phyloP scores from a whole-genome alignment of 2,797 vertebrate genomes.

The Squalus acanthias region DNA sequence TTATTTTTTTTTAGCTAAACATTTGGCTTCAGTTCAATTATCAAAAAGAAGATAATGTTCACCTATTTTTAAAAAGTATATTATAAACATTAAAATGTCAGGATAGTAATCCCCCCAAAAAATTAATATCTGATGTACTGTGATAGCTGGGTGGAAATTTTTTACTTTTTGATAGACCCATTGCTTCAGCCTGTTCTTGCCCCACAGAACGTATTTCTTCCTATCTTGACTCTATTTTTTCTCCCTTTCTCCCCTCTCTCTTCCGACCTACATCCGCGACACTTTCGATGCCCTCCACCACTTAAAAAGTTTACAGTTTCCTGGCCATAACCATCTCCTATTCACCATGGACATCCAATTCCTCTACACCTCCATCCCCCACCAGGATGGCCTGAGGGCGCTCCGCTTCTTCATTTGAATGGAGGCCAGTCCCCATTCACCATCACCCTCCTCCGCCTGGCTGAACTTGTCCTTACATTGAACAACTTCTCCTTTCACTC shows the following conservation, averaged over 20 bases:
- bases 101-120: neutral
- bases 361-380: too few species aligned
- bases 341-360: too few species aligned
- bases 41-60: neutral
- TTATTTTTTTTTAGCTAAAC: neutral
- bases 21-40: neutral
- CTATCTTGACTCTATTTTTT: too few species aligned
- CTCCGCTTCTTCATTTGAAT: too few species aligned
- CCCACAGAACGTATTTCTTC: too few species aligned
- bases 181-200: neutral
- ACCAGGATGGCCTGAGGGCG: too few species aligned
- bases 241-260: too few species aligned
- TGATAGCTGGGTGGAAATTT: neutral
- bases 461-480: neutral
- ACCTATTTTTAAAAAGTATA: neutral
- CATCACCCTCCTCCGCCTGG: neutral
- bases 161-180: neutral
- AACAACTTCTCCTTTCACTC: neutral
- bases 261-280: too few species aligned
- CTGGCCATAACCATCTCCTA: too few species aligned
- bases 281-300: too few species aligned
- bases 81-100: neutral
- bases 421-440: too few species aligned
- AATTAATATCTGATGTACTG: neutral
- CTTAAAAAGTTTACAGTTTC: too few species aligned